Evolutionary conservation across 2,113 vertebrate genomes (phyloP).

Genomic region (Budorcas taxicolor): DNA sequence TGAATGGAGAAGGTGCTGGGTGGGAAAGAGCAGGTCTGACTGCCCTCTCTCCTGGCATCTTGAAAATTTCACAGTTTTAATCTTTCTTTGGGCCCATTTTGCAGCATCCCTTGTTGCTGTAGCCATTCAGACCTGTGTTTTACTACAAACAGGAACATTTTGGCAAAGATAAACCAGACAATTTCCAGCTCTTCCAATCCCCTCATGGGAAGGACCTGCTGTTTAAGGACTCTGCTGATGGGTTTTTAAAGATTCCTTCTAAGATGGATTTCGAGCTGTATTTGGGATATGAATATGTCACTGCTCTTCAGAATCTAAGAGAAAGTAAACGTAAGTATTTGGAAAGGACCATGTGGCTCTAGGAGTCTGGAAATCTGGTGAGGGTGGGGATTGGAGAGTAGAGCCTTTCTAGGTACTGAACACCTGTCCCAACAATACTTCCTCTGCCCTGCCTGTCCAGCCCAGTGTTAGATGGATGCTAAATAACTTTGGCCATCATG

Average conservation of each 20-base stretch:
- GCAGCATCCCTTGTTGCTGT: not conserved
- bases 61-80: not conserved
- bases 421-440: not conserved
- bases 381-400: not conserved
- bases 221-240: slow-evolving; percentile 87
- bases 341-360: not conserved
- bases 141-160: slow-evolving; percentile 71
- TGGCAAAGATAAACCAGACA: not conserved
- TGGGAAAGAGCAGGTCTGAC: not conserved
- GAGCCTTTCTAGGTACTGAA: not conserved
- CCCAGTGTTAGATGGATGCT: not conserved
- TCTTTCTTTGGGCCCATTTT: not conserved
- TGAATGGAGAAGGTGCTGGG: not conserved
- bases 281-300: slow-evolving; percentile 82
- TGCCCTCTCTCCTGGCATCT: not conserved
- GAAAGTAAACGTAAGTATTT: slow-evolving; percentile 52
- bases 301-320: slow-evolving; percentile 64
- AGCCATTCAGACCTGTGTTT: not conserved
- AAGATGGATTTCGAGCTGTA: slow-evolving; percentile 84
- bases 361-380: not conserved
- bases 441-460: not conserved
- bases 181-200: slow-evolving; percentile 86
- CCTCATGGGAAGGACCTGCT: slow-evolving; percentile 82
- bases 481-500: not conserved
- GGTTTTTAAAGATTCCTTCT: slow-evolving; percentile 80